phyloP scores from a whole-genome alignment of 2,797 vertebrate species.

The Myioborus melanocephalus region DNA sequence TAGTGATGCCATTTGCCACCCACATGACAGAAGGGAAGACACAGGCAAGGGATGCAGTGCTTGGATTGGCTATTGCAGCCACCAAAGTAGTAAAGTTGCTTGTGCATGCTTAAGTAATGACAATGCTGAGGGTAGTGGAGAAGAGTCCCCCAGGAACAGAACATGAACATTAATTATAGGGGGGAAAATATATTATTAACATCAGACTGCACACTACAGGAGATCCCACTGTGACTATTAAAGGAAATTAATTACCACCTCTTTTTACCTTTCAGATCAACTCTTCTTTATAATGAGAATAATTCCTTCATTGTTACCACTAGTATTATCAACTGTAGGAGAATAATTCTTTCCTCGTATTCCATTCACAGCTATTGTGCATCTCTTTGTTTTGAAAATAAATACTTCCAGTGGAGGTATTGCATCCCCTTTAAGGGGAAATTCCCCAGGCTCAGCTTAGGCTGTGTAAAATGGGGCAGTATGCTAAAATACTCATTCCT shows the following conservation, averaged over 20 bases:
- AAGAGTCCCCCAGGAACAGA: constrained; percentile 50
- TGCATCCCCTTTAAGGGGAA: background rate
- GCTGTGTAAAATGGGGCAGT: background rate
- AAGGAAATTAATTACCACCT: constrained; percentile 76
- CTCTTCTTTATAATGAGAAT: constrained; percentile 62
- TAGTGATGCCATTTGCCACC: background rate
- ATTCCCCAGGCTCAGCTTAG: background rate
- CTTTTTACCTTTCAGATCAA: constrained; percentile 68
- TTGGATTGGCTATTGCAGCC: background rate
- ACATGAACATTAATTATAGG: constrained; percentile 75
- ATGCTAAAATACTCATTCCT: background rate
- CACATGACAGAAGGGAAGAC: background rate
- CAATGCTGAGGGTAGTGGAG: constrained; percentile 30
- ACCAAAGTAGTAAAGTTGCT: constrained; percentile 34
- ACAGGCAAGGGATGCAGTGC: background rate
- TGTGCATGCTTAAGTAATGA: constrained; percentile 35
- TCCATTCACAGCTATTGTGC: background rate
- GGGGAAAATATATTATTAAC: constrained; percentile 71
- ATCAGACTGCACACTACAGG: constrained; percentile 60
- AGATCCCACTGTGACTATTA: constrained; percentile 77
- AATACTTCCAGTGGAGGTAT: background rate
- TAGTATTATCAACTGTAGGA: constrained; percentile 15
- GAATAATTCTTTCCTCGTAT: constrained; percentile 8
- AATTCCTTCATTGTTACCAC: constrained; percentile 48
- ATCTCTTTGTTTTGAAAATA: background rate